Evolutionary conservation across 2,888 invertebrate species (phyloP).

Genomic region (Thecophora atra): DNA sequence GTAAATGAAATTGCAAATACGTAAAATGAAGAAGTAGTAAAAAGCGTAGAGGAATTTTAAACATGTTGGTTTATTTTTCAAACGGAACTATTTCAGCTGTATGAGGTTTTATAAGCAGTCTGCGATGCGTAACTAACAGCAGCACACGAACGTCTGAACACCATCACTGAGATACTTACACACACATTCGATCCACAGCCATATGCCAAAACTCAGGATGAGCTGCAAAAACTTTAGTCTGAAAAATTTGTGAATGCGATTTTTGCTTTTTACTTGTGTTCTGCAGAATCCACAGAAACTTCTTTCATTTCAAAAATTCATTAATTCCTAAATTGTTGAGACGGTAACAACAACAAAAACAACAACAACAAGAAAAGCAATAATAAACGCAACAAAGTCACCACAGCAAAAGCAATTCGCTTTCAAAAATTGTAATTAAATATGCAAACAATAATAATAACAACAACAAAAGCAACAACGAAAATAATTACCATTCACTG

Average conservation of each 20-base stretch:
- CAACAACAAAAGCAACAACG: background rate
- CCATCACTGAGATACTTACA: background rate
- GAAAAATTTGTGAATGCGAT: background rate
- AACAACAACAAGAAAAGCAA: background rate
- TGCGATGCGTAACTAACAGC: too few species aligned
- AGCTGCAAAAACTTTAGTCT: background rate
- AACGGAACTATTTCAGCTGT: too few species aligned
- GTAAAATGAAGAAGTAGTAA: too few species aligned
- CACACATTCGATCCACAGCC: background rate
- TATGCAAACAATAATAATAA: constrained; percentile 13
- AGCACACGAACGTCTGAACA: too few species aligned
- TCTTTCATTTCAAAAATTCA: background rate
- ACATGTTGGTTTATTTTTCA: too few species aligned
- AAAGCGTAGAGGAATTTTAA: too few species aligned
- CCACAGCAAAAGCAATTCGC: background rate
- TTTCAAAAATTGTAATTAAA: constrained; percentile 15
- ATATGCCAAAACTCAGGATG: background rate
- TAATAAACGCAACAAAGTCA: background rate
- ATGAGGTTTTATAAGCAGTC: too few species aligned
- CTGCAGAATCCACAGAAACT: background rate
- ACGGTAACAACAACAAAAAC: constrained; percentile 6
- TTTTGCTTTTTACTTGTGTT: background rate
- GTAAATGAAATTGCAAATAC: too few species aligned
- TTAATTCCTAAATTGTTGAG: constrained; percentile 7
- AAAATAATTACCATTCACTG: background rate